Base-by-base conservation (phyloP, 2,888 invertebrate genomes). In the Limnephilus rhombicus region DNA sequence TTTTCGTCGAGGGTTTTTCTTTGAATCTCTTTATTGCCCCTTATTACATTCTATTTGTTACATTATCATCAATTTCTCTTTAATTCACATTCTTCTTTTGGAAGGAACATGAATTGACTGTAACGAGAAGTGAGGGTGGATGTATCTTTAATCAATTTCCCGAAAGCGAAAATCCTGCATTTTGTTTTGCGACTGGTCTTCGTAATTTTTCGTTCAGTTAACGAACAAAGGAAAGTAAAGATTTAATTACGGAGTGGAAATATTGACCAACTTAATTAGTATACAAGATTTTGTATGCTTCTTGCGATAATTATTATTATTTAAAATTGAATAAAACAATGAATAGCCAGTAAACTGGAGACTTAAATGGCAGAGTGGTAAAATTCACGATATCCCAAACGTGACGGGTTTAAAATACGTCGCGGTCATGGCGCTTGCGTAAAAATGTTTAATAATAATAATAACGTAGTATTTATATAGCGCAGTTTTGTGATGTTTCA, bases 1-100 rank as follows among this genome's bases (percentile, higher is more conserved):
- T 68, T 68, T 68, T 4, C 2, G 24, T n/a, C 24, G 68, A 1
- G 9, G 68, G 9, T 68, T 24, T 24, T 68, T n/a, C 24, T 24
- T 68, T 24, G 18, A 68, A n/a, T 68, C 68, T 15, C 34, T 83
- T 83, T 83, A 83, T 83, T 34, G 82, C 82, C 31, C 5, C 82
- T 83, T 83, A 83, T 83, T 83, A 83, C 13, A 83, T 83, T 83
- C 2, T 37, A 24, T 83, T 83, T 83, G 34, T 37, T 31, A 34
- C 82, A 34, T 34, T 34, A 83, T 83, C 82, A 15, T 83, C 82
- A 83, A 83, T 34, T 83, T 31, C 13, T 18, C 34, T 37, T 83
- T 83, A 31, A 34, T 83, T 83, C 34, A 34, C 12, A 34, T 83
- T 83, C 82, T 34, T 83, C 34, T 83, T 7, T 0, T 12, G 34